These are phyloP conservation scores for Lepidurus apus DNA, from an alignment of 1,140 invertebrate genomes.

Conservation along the genomic window DNA sequence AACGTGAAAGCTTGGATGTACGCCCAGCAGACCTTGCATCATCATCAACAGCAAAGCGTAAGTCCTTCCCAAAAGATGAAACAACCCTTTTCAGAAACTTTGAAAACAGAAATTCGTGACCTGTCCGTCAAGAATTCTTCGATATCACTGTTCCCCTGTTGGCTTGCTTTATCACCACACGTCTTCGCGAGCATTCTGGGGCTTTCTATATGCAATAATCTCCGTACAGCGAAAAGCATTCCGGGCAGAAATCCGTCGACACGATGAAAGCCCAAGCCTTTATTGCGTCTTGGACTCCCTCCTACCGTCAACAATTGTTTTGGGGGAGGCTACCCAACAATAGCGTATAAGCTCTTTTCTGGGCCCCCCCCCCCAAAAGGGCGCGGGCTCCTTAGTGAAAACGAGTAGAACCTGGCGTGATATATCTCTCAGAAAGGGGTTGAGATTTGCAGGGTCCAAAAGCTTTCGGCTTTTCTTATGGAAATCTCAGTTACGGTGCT, in stretches of 20 bases:
- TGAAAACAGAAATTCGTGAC: neutral
- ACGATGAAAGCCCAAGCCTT: neutral
- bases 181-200: too few species aligned
- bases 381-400: too few species aligned
- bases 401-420: neutral
- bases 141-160: neutral
- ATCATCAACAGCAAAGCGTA: slow-evolving; percentile 8
- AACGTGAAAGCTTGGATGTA: slow-evolving; percentile 21
- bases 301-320: neutral
- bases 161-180: too few species aligned
- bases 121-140: neutral
- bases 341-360: neutral
- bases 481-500: neutral
- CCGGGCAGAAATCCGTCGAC: too few species aligned
- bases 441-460: neutral
- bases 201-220: too few species aligned
- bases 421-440: neutral
- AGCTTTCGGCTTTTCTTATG: neutral
- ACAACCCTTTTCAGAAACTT: too few species aligned
- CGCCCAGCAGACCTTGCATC: slow-evolving; percentile 6
- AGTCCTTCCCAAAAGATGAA: neutral
- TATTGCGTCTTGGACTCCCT: neutral
- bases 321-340: neutral
- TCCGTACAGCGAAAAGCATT: too few species aligned
- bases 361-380: too few species aligned